Percentiles rank a stretch among this genome's conserved stretches.
phyloP scores from a whole-genome alignment of 2,113 vertebrate genomes.

The Pycnonotus jocosus region DNA sequence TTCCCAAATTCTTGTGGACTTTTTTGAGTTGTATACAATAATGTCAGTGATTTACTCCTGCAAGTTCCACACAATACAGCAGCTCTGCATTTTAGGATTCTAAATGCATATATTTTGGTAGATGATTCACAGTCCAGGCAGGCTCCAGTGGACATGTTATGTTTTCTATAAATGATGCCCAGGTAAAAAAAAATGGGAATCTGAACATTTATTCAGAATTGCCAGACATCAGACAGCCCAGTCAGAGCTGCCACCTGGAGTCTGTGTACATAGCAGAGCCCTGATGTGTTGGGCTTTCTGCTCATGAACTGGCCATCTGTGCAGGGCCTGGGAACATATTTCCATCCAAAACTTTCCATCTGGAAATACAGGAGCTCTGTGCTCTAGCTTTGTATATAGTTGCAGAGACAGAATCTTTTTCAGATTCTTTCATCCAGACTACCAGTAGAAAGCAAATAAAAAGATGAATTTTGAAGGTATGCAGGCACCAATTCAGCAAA shows the following conservation, averaged over 20 bases:
- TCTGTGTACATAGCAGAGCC: not conserved
- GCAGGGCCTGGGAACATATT: not conserved
- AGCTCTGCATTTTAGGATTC: not conserved
- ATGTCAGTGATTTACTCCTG: not conserved
- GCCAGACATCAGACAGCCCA: not conserved
- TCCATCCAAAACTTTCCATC: not conserved
- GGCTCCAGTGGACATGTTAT: not conserved
- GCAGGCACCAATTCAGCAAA: not conserved
- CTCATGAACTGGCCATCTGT: slow-evolving; percentile 24
- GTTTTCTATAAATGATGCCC: not conserved
- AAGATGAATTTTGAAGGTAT: not conserved
- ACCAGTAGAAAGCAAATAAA: not conserved
- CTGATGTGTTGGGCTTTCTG: not conserved
- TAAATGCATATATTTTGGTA: not conserved
- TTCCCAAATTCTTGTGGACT: not conserved
- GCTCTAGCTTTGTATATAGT: not conserved
- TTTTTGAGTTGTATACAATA: not conserved
- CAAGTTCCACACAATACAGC: not conserved
- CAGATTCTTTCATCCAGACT: not conserved
- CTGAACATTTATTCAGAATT: not conserved
- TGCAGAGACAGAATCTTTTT: not conserved
- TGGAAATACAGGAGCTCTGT: not conserved
- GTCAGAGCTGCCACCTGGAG: not conserved
- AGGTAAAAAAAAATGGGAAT: not conserved
- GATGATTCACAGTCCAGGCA: not conserved